These are phyloP conservation scores for Pyrgus malvae DNA, from an alignment of 2,888 invertebrate genomes.

Conservation along the genomic window DNA sequence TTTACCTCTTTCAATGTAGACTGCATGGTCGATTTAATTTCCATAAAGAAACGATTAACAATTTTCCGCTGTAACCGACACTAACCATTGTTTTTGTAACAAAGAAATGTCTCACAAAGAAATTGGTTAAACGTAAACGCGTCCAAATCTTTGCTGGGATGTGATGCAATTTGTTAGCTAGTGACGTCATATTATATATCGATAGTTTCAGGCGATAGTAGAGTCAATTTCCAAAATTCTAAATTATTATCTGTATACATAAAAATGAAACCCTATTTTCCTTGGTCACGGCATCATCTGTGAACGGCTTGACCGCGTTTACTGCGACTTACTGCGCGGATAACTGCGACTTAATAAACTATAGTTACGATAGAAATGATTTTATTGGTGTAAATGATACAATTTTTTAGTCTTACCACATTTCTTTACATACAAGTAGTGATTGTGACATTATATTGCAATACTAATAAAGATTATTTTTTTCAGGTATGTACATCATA, in stretches of 20 bases:
- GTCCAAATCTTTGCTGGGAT: conserved; percentile 54
- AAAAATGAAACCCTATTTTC: not conserved
- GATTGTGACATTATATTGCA: too few relatives aligned
- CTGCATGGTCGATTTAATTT: conserved; percentile 3
- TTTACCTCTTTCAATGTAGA: too few relatives aligned
- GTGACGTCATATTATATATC: conserved; percentile 35
- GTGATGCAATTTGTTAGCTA: conserved; percentile 56
- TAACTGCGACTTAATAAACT: too few relatives aligned
- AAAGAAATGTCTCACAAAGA: conserved; percentile 61
- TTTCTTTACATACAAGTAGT: too few relatives aligned
- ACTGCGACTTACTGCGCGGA: too few relatives aligned
- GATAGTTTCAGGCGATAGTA: not conserved
- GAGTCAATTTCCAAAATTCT: not conserved
- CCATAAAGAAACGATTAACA: conserved; percentile 34
- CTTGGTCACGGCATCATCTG: too few relatives aligned
- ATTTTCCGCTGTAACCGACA: conserved; percentile 53
- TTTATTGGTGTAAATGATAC: too few relatives aligned
- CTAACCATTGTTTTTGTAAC: conserved; percentile 58
- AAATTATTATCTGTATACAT: not conserved
- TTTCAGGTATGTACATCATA: too few relatives aligned
- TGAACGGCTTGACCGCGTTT: too few relatives aligned
- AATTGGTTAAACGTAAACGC: conserved; percentile 64
- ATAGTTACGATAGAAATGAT: too few relatives aligned
- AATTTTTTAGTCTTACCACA: too few relatives aligned
- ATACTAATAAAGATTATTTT: too few relatives aligned